Base-by-base conservation (phyloP, 2,113 vertebrate genomes). In the Planiliza haematocheilus region DNA sequence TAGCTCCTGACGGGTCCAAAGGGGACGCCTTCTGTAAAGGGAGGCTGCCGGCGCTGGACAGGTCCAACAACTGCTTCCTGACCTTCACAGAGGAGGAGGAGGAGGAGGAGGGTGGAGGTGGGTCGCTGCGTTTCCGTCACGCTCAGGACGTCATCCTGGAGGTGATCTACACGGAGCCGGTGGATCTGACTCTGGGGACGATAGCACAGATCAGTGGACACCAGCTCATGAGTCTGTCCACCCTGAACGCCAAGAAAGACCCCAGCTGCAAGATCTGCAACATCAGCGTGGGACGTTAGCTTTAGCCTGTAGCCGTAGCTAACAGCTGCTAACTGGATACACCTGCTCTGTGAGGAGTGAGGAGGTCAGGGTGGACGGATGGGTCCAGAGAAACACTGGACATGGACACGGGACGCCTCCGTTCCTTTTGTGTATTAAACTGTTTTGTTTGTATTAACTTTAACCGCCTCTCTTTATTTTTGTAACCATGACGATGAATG, bases 251-350 rank as follows among this genome's bases (percentile, higher is more conserved):
- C 85, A 98, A 98, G 94, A 98, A 98, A 93, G 97, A 98, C 91
- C 97, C 97, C 81, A 98, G 97, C 95, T 98, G 97, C 92, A 98
- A 98, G 94, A 95, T 93, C 86, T 98, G 97, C 94, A 98, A 98
- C 79, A 98, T 98, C 88, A 98, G 97, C 63, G 97, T 97, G 82
- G 97, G 97, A 86, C 97, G 97, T 85, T 98, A 95, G 52, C 17
- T 60, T 61, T 66, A 1, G 17, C 37, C 16, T 14, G 12, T 36
- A 39, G 24, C 7, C 10, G 41, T 8, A 36, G 46, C 68, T 46
- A 55, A 52, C 49, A 24, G 14, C 30, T 45, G 20, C 57, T 62
- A 69, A 80, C 62, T 53, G 7, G 48, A 16, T 17, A 30, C 9
- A 49, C 17, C 49, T 30, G 17, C 1, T 8, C 59, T 34, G 10